These are phyloP conservation scores for Copidosoma floridanum DNA, from an alignment of 1,140 invertebrate species.

Conservation along the genomic window DNA sequence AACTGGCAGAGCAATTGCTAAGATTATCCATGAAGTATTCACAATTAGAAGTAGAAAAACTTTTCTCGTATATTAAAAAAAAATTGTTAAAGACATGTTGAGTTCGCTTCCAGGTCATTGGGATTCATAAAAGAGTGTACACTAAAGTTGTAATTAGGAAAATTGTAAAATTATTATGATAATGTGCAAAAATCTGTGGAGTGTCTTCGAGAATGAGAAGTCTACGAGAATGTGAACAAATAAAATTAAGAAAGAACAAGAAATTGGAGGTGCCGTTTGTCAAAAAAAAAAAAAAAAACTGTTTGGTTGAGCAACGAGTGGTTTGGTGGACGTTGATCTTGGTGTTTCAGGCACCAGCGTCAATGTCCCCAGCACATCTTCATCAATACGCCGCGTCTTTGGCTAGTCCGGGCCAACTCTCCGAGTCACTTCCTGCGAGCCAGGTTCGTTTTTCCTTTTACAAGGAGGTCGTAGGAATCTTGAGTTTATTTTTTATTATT, in stretches of 20 bases:
- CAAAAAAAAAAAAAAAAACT: too few species aligned
- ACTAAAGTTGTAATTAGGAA: too few species aligned
- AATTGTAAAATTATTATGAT: too few species aligned
- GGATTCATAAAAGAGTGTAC: too few species aligned
- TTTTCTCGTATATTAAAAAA: too few species aligned
- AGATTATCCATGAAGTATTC: too few species aligned
- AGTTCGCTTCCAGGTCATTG: too few species aligned
- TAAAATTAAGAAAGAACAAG: background rate
- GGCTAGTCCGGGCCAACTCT: constrained; percentile 64
- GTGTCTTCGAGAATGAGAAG: background rate
- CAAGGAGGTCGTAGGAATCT: constrained; percentile 12
- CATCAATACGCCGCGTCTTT: constrained; percentile 73
- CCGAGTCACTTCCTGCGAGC: constrained; percentile 75
- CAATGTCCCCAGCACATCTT: constrained; percentile 83
- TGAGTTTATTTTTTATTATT: constrained; percentile 15
- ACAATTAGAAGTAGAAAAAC: too few species aligned
- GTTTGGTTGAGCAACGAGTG: constrained; percentile 17
- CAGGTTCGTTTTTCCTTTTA: constrained; percentile 64
- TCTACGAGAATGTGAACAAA: background rate
- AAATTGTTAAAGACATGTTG: too few species aligned
- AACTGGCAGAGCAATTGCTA: too few species aligned
- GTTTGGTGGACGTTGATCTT: constrained; percentile 28
- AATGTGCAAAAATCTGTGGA: constrained; percentile 6
- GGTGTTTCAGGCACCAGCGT: constrained; percentile 74
- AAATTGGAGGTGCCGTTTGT: constrained; percentile 15